phyloP scores from a whole-genome alignment of 1,140 invertebrate species.

The Drosophila willistoni region DNA sequence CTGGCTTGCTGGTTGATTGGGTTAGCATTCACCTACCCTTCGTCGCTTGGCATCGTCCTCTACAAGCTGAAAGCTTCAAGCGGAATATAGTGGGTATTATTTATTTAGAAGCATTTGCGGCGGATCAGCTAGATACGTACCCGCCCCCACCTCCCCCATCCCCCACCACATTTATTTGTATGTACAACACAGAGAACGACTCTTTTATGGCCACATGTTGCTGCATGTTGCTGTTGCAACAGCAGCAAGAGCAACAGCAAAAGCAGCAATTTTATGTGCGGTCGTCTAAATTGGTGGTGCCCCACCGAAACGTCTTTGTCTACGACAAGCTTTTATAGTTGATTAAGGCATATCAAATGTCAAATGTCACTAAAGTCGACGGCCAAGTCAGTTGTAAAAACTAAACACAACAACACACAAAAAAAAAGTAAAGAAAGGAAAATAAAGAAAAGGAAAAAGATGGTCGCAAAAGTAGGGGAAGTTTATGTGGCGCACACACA shows the following conservation, averaged over 20 bases:
- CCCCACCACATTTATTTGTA: background rate
- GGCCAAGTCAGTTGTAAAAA: constrained; percentile 73
- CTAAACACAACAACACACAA: constrained; percentile 46
- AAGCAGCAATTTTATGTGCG: constrained; percentile 57
- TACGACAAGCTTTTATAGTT: constrained; percentile 74
- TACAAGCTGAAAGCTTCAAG: background rate
- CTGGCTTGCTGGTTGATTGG: constrained; percentile 1
- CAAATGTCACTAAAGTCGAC: constrained; percentile 75
- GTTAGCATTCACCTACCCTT: constrained; percentile 2
- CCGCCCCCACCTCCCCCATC: background rate
- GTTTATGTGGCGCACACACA: constrained; percentile 48
- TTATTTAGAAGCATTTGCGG: constrained; percentile 16
- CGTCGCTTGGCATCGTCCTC: background rate
- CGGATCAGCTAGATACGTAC: background rate
- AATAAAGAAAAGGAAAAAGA: constrained; percentile 27
- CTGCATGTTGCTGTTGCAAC: constrained; percentile 56
- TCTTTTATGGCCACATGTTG: constrained; percentile 74
- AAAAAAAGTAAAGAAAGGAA: constrained; percentile 30
- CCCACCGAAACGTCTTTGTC: constrained; percentile 35
- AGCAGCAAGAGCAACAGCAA: background rate
- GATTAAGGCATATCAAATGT: constrained; percentile 82
- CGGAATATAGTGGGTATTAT: constrained; percentile 21
- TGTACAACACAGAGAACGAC: background rate
- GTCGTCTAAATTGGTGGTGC: constrained; percentile 45
- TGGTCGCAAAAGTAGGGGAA: constrained; percentile 25